Evolutionary conservation across 2,888 invertebrate genomes (phyloP), one percentile per base, ranked within the genome.

Genomic region (Acronicta psi): DNA sequence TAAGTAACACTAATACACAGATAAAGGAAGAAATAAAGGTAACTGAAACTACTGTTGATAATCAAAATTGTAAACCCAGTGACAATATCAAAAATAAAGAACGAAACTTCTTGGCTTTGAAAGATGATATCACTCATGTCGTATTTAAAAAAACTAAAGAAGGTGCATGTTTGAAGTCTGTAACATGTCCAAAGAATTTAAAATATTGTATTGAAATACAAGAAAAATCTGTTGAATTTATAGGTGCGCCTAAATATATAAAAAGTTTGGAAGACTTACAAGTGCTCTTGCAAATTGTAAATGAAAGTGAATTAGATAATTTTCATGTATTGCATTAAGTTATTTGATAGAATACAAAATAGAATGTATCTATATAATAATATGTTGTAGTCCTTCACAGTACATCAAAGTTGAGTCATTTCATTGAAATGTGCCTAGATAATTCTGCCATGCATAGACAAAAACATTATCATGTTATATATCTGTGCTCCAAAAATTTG

Each of bases 231-330:
- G 89, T 94, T 47, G 89, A 94, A 71, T 87, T 94, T 68, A 73
- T 94, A 61, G 94, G 94, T 61, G 94, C 94, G 58, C 94, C 94
- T n/a, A 90, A 91, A 76, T 86, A 82, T 75, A 90, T 94, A 69
- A 86, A 89, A 61, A 91, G 86, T 79, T 80, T 91, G 81, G 93
- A 92, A 72, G 94, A 94, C 75, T 83, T 94, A 70, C 79, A 90
- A 85, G 92, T 94, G 67, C 81, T 94, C 63, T 84, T 94, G 74
- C 92, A 94, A 82, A 94, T 94, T 78, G 94, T 94, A 53, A 88
- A 94, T 79, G 94, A 94, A 71, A 91, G 88, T 79, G 87, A 90
- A 75, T 79, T 92, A 59, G 83, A 85, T 63, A 92, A 89, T 84
- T 84, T 90, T 60, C 90, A 94, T 90, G 89, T 94, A 53, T 82